Percentiles rank a stretch among this genome's conserved stretches.
phyloP scores from a whole-genome alignment of 2,113 vertebrate species.

The Pachypanchax playfairii region DNA sequence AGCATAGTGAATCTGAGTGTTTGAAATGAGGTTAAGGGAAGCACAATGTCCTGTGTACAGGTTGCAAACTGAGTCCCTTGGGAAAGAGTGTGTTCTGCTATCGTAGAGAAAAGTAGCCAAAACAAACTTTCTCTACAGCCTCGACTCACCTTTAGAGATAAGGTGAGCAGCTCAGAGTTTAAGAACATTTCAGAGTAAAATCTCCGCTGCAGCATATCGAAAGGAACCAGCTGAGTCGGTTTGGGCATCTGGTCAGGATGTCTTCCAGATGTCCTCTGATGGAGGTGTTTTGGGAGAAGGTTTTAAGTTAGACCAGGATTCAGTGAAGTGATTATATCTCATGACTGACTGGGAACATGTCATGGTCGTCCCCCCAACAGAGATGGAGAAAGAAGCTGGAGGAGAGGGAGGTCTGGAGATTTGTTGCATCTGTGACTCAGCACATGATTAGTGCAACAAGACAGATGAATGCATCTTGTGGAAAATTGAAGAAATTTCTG shows the following conservation, averaged over 20 bases:
- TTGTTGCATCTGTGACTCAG: background rate
- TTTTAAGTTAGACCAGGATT: background rate
- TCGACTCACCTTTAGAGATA: background rate
- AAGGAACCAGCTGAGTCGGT: background rate
- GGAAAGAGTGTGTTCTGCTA: background rate
- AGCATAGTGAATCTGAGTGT: background rate
- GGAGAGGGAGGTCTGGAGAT: background rate
- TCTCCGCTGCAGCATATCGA: background rate
- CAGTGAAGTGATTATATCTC: background rate
- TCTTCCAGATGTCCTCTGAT: slow-evolving; percentile 4
- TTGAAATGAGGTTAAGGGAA: background rate
- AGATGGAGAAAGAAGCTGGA: background rate
- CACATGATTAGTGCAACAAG: background rate
- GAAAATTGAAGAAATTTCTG: background rate
- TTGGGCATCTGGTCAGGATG: background rate
- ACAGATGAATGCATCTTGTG: background rate
- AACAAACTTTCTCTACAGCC: background rate
- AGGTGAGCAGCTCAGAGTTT: background rate
- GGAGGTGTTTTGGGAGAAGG: background rate
- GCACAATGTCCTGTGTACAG: background rate
- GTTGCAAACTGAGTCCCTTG: background rate
- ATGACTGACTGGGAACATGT: background rate
- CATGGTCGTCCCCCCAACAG: background rate
- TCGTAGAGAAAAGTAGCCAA: background rate
- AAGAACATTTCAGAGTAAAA: background rate